Evolutionary conservation across 92 coral and sea anemone genomes (phyloP).

Genomic region (Zoanthus sociatus): DNA sequence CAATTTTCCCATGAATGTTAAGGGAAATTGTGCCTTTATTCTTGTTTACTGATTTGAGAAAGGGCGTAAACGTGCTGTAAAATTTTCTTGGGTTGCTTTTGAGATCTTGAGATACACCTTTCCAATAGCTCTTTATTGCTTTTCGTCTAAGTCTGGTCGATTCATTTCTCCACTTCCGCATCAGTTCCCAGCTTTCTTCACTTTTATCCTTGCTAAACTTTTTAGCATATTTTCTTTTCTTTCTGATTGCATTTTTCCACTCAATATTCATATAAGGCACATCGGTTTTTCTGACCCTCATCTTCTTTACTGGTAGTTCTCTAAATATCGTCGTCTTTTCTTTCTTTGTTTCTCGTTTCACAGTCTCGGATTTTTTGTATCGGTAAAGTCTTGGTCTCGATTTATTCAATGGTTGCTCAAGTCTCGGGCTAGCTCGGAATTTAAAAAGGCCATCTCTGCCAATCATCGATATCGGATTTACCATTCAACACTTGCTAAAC

Average conservation of each 20-base stretch:
- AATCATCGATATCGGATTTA: too few relatives aligned
- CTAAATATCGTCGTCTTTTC: too few relatives aligned
- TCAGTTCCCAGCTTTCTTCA: conserved; percentile 50
- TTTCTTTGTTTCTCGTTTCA: too few relatives aligned
- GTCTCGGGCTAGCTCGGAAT: too few relatives aligned
- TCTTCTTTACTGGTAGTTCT: conserved; percentile 56
- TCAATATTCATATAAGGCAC: conserved; percentile 64
- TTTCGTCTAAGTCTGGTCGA: conserved; percentile 57
- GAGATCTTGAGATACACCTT: conserved; percentile 49
- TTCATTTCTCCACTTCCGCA: conserved; percentile 54
- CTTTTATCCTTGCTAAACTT: conserved; percentile 40
- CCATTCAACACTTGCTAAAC: too few relatives aligned
- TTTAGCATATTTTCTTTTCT: conserved; percentile 58
- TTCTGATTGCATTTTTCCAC: conserved; percentile 66
- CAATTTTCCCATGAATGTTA: conserved; percentile 33
- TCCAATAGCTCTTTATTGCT: conserved; percentile 52
- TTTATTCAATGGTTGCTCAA: too few relatives aligned
- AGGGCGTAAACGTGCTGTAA: conserved; percentile 63
- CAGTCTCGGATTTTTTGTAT: too few relatives aligned
- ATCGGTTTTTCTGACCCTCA: conserved; percentile 70
- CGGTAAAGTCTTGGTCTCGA: too few relatives aligned
- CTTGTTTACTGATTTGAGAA: conserved; percentile 44
- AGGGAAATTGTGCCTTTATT: conserved; percentile 44
- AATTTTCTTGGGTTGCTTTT: conserved; percentile 55
- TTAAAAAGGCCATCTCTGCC: too few relatives aligned